phyloP scores from a whole-genome alignment of 2,797 vertebrate genomes.

The Hemitrygon akajei region DNA sequence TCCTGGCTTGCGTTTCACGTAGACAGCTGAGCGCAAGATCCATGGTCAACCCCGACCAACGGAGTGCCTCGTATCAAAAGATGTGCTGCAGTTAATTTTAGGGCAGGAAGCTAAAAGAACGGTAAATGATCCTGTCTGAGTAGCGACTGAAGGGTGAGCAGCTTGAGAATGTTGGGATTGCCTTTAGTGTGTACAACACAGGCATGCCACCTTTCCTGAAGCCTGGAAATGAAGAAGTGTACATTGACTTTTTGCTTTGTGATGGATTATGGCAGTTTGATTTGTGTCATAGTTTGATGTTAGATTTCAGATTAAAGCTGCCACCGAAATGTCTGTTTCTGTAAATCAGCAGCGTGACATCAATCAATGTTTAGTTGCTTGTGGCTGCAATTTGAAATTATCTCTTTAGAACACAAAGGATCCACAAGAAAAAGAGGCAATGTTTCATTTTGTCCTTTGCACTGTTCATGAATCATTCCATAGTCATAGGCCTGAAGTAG shows the following conservation, averaged over 20 bases:
- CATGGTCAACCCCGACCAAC: no score
- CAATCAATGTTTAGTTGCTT: constrained; percentile 37
- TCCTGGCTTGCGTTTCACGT: no score
- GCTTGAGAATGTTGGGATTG: constrained; percentile 1
- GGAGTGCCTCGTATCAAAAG: neutral
- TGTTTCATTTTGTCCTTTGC: constrained; percentile 38
- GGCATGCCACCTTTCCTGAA: constrained; percentile 31
- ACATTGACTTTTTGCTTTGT: constrained; percentile 37
- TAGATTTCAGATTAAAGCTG: constrained; percentile 38
- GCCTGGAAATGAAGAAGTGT: constrained; percentile 37
- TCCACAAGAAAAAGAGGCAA: constrained; percentile 37
- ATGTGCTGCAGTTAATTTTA: constrained; percentile 9
- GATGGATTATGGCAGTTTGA: constrained; percentile 38
- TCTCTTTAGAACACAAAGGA: constrained; percentile 38
- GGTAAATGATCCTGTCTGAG: neutral
- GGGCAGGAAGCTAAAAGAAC: neutral
- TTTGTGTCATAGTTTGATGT: constrained; percentile 37
- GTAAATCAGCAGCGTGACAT: constrained; percentile 37
- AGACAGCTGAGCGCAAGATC: no score
- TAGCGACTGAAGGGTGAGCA: neutral
- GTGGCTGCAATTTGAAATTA: constrained; percentile 38
- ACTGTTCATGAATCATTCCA: constrained; percentile 37
- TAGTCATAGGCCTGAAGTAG: constrained; percentile 34
- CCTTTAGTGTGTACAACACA: constrained; percentile 4
- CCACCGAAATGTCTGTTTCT: constrained; percentile 35